Conservation (phyloP, 2,888 invertebrate genomes). For the Drosophila melanosoma region DNA sequence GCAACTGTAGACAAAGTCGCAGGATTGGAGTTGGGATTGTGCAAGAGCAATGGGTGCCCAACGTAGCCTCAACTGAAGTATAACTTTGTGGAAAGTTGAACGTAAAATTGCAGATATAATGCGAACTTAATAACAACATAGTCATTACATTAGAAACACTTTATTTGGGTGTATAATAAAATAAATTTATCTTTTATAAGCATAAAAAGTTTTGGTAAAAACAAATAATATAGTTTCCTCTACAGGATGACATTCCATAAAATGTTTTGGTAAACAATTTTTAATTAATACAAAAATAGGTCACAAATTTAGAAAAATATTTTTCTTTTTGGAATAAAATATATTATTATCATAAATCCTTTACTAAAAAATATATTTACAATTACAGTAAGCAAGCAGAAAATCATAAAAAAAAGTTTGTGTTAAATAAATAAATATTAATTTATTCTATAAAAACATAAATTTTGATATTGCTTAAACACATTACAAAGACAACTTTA, state of each 20-base stretch:
- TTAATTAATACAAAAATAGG: neutral
- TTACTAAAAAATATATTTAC: neutral
- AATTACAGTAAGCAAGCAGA: neutral
- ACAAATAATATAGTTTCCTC: neutral
- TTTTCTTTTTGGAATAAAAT: neutral
- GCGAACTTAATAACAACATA: neutral
- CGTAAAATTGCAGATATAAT: neutral
- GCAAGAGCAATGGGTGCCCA: slow-evolving; percentile 27
- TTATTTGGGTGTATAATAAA: neutral
- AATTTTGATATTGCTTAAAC: neutral
- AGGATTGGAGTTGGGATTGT: slow-evolving; percentile 48
- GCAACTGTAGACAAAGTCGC: slow-evolving; percentile 48
- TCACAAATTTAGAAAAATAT: neutral
- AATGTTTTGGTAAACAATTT: too few relatives aligned
- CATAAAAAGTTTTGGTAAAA: neutral
- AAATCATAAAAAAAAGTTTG: neutral
- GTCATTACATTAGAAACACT: neutral
- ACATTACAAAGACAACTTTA: neutral
- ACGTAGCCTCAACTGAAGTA: slow-evolving; percentile 18
- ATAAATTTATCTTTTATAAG: neutral
- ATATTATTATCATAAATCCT: neutral
- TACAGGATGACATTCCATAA: neutral
- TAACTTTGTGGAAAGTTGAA: neutral
- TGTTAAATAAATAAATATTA: neutral
- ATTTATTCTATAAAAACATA: neutral